phyloP scores from a whole-genome alignment of 2,113 vertebrate species.

The Sus scrofa region T2T-Sscrofa CM000828.6:73138501-73139000 shows the following conservation, averaged over 20 bases:
- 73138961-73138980: neutral
- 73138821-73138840: neutral
- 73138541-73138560: neutral
- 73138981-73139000: neutral
- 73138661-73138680: accelerated
- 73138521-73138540: constrained; percentile 36
- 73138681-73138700: neutral
- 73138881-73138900: neutral
- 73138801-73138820: neutral
- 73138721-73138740: neutral
- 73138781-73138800: neutral
- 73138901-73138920: neutral
- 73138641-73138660: neutral
- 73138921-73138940: neutral
- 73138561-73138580: neutral
- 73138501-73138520: neutral
- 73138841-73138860: neutral
- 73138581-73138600: neutral
- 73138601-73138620: no score
- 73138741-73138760: no score
- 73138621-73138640: accelerated
- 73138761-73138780: neutral
- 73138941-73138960: no score
- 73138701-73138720: neutral
- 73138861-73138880: accelerated